Evolutionary conservation across 2,797 vertebrate genomes (phyloP).

Genomic region (Coreius guichenoti): DNA sequence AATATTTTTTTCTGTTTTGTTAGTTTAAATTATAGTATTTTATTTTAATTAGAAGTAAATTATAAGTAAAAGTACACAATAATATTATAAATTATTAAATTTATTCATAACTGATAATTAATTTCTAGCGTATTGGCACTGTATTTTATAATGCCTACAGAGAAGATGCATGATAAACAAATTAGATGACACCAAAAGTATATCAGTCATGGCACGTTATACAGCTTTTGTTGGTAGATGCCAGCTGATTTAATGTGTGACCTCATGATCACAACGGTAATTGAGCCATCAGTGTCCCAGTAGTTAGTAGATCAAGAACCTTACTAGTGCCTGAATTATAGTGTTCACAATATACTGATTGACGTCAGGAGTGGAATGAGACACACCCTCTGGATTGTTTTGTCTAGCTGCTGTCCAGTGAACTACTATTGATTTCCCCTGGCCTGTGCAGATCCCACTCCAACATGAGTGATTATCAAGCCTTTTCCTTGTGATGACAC

Average conservation of each 20-base stretch:
- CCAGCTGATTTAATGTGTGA: neutral
- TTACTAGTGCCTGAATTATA: neutral
- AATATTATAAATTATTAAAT: neutral
- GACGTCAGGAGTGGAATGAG: slow-evolving; percentile 22
- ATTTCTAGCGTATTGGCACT: neutral
- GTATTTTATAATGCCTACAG: neutral
- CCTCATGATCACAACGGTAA: neutral
- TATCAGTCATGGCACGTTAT: neutral
- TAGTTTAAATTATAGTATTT: neutral
- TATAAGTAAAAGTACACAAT: neutral
- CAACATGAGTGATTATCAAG: slow-evolving; percentile 74
- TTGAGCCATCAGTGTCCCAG: neutral
- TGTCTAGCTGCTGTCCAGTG: slow-evolving; percentile 67
- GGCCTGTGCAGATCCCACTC: slow-evolving; percentile 75
- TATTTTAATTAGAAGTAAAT: neutral
- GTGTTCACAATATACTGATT: slow-evolving; percentile 14
- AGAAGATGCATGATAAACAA: neutral
- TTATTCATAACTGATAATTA: neutral
- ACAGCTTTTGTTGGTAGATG: slow-evolving; percentile 4
- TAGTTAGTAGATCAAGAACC: slow-evolving; percentile 5
- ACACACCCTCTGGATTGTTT: slow-evolving; percentile 50
- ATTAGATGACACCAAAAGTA: neutral
- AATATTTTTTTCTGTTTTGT: neutral
- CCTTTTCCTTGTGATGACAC: slow-evolving; percentile 80
- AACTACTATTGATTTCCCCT: slow-evolving; percentile 81